Base-by-base conservation (phyloP, 2,113 vertebrate species). In the Myiozetetes cayanensis region DNA sequence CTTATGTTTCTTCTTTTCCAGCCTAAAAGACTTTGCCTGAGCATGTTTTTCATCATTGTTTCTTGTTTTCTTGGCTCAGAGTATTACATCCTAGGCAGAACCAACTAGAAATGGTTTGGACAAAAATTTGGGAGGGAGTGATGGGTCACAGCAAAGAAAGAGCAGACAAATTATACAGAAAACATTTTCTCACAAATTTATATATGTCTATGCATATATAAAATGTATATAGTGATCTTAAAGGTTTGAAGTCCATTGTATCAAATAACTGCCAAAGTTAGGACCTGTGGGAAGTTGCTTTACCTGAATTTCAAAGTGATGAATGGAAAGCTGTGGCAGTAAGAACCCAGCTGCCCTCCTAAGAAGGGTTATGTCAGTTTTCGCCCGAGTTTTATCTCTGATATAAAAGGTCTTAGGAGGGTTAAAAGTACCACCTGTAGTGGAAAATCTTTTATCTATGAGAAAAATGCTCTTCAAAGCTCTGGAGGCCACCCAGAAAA, bases 21-120 rank as follows among this genome's bases (percentile, higher is more conserved):
- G 72, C n/a, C 67, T 91, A 75, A 74, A 94, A 96, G 65, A 65
- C 33, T 96, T 92, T 94, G 89, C 82, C 94, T 89, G 50, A 95
- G 44, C 94, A 86, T 89, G 97, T 89, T 96, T 96, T 92, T 74
- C 53, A 73, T 83, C 71, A 75, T 33, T 85, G 9, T 23, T 80
- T 79, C 76, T 92, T 63, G 27, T 44, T 97, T 97, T 96, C 80
- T 93, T 94, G 78, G 74, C 78, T 97, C 85, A 95, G 89, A 37
- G 31, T 80, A 76, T 90, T 80, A 97, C 52, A 92, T 71, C 37
- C 49, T 78, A 86, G 37, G 25, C 44, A 80, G 49, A 94, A 52
- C 63, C 85, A 83, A 49, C 25, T 68, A 86, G 67, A 92, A 96
- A 94, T 22, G 23, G 61, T 93, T 91, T 92, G 93, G 85, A 58